Evolutionary conservation across 2,888 invertebrate species (phyloP).

Genomic region (Lathronympha strigana): DNA sequence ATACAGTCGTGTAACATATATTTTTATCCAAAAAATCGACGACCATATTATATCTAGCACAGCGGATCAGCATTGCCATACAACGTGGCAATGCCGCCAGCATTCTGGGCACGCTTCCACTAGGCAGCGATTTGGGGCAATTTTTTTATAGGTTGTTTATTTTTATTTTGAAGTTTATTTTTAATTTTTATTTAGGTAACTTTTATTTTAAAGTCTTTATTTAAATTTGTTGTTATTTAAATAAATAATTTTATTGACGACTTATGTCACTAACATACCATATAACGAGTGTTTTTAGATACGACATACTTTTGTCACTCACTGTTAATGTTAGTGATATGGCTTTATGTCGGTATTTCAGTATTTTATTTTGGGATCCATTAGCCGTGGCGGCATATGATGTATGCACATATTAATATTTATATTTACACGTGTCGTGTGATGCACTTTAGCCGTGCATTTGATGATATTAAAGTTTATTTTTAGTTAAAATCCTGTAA

Average conservation of each 20-base stretch:
- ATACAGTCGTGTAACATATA: too few relatives aligned
- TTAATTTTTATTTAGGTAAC: too few relatives aligned
- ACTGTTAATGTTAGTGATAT: constrained; percentile 4
- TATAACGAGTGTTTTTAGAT: neutral
- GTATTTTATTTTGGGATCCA: constrained; percentile 58
- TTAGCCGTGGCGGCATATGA: constrained; percentile 49
- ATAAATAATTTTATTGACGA: neutral
- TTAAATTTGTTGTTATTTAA: too few relatives aligned
- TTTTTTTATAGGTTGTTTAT: too few relatives aligned
- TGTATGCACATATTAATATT: constrained; percentile 37
- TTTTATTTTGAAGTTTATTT: too few relatives aligned
- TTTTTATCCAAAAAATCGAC: too few relatives aligned
- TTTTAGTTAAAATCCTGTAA: neutral
- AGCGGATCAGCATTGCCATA: too few relatives aligned
- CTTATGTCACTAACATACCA: neutral
- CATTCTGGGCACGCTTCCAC: too few relatives aligned
- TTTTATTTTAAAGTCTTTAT: too few relatives aligned
- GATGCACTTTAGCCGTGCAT: constrained; percentile 45
- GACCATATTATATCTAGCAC: too few relatives aligned
- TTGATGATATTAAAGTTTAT: constrained; percentile 38
- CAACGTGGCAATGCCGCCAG: too few relatives aligned
- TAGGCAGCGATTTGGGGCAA: too few relatives aligned
- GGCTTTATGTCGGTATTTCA: constrained; percentile 18
- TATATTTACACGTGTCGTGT: constrained; percentile 11
- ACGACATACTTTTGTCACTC: neutral